These are phyloP conservation scores for Stenchaetothrips biformis DNA, from an alignment of 2,888 invertebrate species.

Conservation along the genomic window DNA sequence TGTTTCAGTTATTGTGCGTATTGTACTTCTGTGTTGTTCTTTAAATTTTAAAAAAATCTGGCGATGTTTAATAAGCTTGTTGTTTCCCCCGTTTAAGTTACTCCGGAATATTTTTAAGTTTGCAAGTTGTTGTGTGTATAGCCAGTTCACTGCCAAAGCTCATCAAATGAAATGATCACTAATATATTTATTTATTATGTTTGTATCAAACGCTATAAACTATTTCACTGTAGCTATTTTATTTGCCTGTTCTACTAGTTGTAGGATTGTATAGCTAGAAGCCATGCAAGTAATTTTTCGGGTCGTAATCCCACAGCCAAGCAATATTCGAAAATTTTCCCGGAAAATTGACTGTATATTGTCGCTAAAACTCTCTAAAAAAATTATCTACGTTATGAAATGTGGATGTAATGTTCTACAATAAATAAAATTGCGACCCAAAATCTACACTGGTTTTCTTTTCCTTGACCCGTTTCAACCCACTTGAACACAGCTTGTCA, in stretches of 20 bases:
- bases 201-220: slow-evolving; percentile 19
- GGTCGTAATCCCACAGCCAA: neutral
- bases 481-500: neutral
- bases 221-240: neutral
- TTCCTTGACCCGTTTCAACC: neutral
- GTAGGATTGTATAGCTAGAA: slow-evolving; percentile 15
- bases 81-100: neutral
- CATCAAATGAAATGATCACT: slow-evolving; percentile 21
- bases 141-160: slow-evolving; percentile 24
- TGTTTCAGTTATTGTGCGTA: no score
- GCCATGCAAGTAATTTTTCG: neutral
- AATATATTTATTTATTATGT: slow-evolving; percentile 25
- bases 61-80: no score
- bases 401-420: neutral
- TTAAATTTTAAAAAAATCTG: no score
- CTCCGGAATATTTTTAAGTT: slow-evolving; percentile 12
- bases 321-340: neutral
- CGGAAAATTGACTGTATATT: neutral
- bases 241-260: slow-evolving; percentile 6
- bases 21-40: no score
- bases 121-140: slow-evolving; percentile 21
- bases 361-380: neutral
- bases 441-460: neutral
- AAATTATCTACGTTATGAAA: neutral
- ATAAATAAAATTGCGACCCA: neutral